Percentiles rank a stretch among this genome's conserved stretches.
These are phyloP conservation scores for Pteronura brasiliensis DNA, from an alignment of 2,113 vertebrate genomes.

Conservation along the genomic window DNA sequence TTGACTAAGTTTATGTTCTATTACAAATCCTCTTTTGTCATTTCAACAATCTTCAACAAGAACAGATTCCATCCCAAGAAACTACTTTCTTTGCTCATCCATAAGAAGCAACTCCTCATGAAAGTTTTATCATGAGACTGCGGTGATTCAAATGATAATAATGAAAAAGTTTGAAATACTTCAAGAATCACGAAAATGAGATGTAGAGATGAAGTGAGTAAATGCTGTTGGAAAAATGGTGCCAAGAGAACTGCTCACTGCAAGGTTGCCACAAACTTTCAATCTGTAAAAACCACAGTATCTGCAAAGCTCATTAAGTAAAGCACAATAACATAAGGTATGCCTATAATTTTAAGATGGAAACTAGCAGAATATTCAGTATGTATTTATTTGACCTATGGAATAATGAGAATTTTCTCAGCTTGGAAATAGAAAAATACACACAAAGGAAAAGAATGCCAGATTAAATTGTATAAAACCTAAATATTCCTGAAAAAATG, in stretches of 20 bases:
- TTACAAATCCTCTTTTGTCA: background rate
- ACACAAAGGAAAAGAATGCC: background rate
- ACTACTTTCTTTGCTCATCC: background rate
- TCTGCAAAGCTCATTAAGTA: background rate
- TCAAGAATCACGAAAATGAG: background rate
- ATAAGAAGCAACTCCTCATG: background rate
- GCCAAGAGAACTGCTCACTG: background rate
- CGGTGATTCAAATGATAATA: background rate
- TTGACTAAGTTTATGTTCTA: background rate
- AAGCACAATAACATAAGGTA: background rate
- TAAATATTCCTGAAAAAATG: conserved; percentile 1
- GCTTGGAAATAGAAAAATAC: background rate
- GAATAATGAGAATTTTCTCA: background rate
- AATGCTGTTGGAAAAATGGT: background rate
- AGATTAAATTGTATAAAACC: conserved; percentile 11
- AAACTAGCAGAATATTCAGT: background rate
- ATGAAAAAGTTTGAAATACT: background rate
- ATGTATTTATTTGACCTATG: background rate
- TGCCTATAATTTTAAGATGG: background rate
- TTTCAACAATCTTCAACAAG: background rate
- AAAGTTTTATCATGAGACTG: background rate
- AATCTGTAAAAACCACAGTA: background rate
- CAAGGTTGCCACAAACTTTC: background rate
- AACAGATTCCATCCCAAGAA: background rate
- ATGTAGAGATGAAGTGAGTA: background rate